Base-by-base conservation (phyloP, 1,140 invertebrate species). In the Ephestia elutella region DNA sequence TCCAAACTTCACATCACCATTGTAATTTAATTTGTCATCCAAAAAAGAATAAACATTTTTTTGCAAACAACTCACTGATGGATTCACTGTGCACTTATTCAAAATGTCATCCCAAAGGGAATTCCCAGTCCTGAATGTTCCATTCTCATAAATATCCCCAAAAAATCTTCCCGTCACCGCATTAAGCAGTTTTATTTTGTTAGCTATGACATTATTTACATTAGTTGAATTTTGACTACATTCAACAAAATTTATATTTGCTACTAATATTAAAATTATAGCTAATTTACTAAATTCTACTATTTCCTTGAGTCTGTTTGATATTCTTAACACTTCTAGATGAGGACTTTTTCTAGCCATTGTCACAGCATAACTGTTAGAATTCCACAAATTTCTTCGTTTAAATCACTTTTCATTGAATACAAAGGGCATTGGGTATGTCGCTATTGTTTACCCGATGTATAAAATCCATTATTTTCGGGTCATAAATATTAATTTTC, bases 31-130 rank as follows among this genome's bases (percentile, higher is more conserved):
- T 18, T 90, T 91, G 11, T 90, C 87, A 58, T 94, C 92, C 49
- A 95, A 73, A 72, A 93, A 95, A 9, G 89, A 84, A 68, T 93
- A 93, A 5, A 95, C 92, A 68, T 93, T 94, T 63, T 93, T 94
- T 69, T 94, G 93, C 21, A 95, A 92, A 70, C 94, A 95, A 44
- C 91, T 91, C 68, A 94, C 90, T 44, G 92, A 91, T 18, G 93
- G 91, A 59, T 90, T 89, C 18, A 87, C 83, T 18, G 90, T 90
- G 66, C 94, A 95, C 66, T 95, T 92, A 53, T 91, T 92, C 35
- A 95, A 88, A 19, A 95, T 89, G 15, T 91, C 91, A 57, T 91
- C 91, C 94, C 94, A 95, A 20, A 95, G 86, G 55, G 90, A 88
- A 62, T 94, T 94, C 49, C 91, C 92, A 59, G 90, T 92, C 20